Conservation (phyloP, 2,113 vertebrate genomes). For the Gasterosteus aculeatus region DNA sequence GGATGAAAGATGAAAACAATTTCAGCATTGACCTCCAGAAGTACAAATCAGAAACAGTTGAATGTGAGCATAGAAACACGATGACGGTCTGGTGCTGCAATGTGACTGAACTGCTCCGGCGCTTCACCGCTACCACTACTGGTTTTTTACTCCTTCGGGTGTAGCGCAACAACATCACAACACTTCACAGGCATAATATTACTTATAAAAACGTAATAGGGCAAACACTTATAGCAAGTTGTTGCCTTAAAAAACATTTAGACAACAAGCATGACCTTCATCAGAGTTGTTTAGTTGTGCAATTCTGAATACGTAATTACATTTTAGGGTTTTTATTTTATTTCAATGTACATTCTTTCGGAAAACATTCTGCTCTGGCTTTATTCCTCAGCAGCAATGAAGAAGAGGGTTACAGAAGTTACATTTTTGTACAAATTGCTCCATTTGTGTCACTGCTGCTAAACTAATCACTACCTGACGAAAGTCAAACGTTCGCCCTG, state of each 20-base stretch:
- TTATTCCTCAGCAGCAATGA: background rate
- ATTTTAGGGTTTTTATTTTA: background rate
- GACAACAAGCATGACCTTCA: background rate
- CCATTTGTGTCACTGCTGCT: conserved; percentile 4
- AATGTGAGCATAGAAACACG: conserved; percentile 41
- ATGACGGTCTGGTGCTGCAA: conserved; percentile 28
- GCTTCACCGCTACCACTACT: conserved; percentile 3
- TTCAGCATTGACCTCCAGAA: conserved; percentile 43
- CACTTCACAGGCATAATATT: background rate
- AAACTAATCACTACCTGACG: conserved; percentile 1
- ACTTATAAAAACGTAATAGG: background rate
- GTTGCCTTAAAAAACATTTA: too few relatives aligned
- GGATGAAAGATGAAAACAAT: conserved; percentile 65
- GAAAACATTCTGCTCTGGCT: conserved; percentile 5
- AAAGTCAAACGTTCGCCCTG: background rate
- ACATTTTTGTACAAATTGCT: conserved; percentile 14
- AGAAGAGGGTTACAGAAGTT: background rate
- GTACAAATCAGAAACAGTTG: conserved; percentile 39
- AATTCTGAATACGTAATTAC: too few relatives aligned
- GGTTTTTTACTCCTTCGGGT: background rate
- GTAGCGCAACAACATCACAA: background rate
- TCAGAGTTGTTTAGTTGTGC: background rate
- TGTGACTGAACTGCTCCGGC: conserved; percentile 24
- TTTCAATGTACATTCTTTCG: too few relatives aligned
- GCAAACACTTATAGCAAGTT: background rate